A percentile compares a stretch with the other conserved stretches of the same genome.
phyloP scores from a whole-genome alignment of 2,888 invertebrate species.

The Apeira syringaria region DNA sequence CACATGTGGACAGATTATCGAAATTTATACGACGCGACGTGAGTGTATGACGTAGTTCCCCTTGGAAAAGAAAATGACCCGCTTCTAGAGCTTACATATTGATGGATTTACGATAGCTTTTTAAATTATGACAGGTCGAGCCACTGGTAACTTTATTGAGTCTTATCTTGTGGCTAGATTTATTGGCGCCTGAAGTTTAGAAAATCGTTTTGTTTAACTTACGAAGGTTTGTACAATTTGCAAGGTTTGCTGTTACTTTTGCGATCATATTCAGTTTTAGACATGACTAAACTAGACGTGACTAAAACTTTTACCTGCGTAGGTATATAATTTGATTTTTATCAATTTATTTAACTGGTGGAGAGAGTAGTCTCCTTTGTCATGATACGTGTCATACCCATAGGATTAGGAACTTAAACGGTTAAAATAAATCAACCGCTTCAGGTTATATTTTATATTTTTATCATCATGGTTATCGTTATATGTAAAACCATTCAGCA shows the following conservation, averaged over 20 bases:
- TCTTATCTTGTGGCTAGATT: conserved; percentile 33
- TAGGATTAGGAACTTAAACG: too few species aligned
- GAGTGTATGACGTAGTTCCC: conserved; percentile 7
- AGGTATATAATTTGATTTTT: too few species aligned
- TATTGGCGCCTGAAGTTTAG: conserved; percentile 19
- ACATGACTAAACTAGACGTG: too few species aligned
- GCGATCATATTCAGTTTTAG: too few species aligned
- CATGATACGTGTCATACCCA: too few species aligned
- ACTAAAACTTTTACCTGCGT: too few species aligned
- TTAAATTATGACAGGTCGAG: conserved; percentile 67
- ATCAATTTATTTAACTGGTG: too few species aligned
- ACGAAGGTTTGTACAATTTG: conserved; percentile 13
- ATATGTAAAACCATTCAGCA: too few species aligned
- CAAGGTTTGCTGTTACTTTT: conserved; percentile 5
- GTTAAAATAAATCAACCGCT: too few species aligned
- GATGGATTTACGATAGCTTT: conserved; percentile 81
- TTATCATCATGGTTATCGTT: too few species aligned
- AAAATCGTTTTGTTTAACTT: conserved; percentile 19
- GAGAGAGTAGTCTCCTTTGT: too few species aligned
- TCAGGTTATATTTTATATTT: too few species aligned
- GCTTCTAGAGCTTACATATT: conserved; percentile 40
- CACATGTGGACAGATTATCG: conserved; percentile 14
- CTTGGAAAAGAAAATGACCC: conserved; percentile 16
- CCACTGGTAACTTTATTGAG: conserved; percentile 31
- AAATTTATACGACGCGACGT: conserved; percentile 15